Evolutionary conservation across 1,140 invertebrate species (phyloP).

Genomic region (Patella vulgata): DNA sequence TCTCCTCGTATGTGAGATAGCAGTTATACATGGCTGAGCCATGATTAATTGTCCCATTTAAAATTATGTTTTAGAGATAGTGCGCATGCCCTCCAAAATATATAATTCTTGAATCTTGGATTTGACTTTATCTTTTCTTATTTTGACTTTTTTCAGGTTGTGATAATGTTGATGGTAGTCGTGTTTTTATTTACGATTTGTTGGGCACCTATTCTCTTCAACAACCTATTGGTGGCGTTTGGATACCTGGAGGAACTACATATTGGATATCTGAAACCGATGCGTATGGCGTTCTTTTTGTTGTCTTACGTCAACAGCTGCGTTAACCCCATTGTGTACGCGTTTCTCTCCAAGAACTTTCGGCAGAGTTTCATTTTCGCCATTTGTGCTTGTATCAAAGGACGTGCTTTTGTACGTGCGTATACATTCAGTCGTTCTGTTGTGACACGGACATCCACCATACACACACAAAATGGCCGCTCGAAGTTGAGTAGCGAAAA

Average conservation of each 20-base stretch:
- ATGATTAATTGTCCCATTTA: too few relatives aligned
- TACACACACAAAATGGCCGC: slow-evolving; percentile 16
- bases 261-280: slow-evolving; percentile 70
- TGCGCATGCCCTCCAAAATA: too few relatives aligned
- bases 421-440: slow-evolving; percentile 36
- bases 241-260: slow-evolving; percentile 69
- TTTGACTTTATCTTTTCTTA: too few relatives aligned
- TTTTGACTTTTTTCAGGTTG: too few relatives aligned
- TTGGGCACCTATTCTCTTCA: slow-evolving; percentile 67
- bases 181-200: slow-evolving; percentile 68
- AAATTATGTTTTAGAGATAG: too few relatives aligned
- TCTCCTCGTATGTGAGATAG: too few relatives aligned
- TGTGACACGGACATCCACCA: slow-evolving; percentile 29
- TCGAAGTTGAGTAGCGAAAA: too few relatives aligned
- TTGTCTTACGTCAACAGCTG: slow-evolving; percentile 72
- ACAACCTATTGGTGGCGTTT: slow-evolving; percentile 69
- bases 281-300: slow-evolving; percentile 74
- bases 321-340: slow-evolving; percentile 82
- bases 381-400: slow-evolving; percentile 60
- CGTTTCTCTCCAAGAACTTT: slow-evolving; percentile 84
- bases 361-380: slow-evolving; percentile 72
- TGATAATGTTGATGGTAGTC: slow-evolving; percentile 68
- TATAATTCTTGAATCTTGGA: too few relatives aligned
- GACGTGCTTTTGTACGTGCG: slow-evolving; percentile 35
- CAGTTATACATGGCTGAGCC: too few relatives aligned